Evolutionary conservation across 2,113 vertebrate species (phyloP), one percentile per base, ranked within the genome.

Genomic region (Hyla sarda): DNA sequence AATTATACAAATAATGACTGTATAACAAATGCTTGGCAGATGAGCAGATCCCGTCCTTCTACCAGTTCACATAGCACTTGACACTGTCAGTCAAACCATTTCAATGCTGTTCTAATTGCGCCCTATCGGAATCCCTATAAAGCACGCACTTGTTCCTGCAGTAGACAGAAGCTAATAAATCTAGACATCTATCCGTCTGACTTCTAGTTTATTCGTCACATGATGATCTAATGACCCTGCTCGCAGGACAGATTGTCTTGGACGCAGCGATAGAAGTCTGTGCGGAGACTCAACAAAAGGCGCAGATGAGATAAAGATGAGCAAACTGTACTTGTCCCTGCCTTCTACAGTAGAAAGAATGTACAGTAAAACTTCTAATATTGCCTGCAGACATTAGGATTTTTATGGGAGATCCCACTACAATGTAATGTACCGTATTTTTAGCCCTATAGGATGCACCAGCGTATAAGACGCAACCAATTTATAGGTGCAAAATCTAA

Each of bases 181-280:
- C 1, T 41, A 71, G 41, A 21, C 1, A 11, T 14, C 17, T 71
- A 71, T 76, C 74, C 5, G 25, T 52, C 25, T 76, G 28, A 32
- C 37, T 77, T 76, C 45, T 74, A 14, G 74, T 17, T 25, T 28
- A 52, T 34, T 54, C 50, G 75, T 77, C 75, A 77, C 75, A 54
- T 54, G 10, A 54, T 54, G 30, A 77, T 54, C 75, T 77, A 77
- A 32, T 77, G 75, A 77, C 75, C 75, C 75, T 77, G 75, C 48
- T 77, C 23, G 28, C 37, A 77, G 17, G 50, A 77, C 75, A 54
- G 28, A 32, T 34, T 77, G 75, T 77, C 25, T 77, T 34, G 17
- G 48, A 32, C 4, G 28, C 48, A 54, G 48, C 54, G 75, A 77
- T 77, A 54, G 28, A 77, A 32, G 75, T 23, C 28, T 77, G 11